phyloP scores from a whole-genome alignment of 2,888 invertebrate species.

The Papilio gigon region DNA sequence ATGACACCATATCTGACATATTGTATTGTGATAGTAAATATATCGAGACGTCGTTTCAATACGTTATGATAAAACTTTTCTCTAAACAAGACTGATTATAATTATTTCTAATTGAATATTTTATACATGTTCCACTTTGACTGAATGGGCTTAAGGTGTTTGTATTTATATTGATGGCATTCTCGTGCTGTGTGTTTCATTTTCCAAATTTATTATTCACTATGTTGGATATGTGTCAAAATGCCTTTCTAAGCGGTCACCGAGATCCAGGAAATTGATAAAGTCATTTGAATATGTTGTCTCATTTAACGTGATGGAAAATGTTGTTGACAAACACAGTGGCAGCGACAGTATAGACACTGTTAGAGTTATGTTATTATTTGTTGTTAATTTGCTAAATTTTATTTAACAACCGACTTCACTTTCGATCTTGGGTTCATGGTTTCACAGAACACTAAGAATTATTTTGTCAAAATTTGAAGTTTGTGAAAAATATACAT shows the following conservation, averaged over 20 bases:
- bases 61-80: slow-evolving; percentile 79
- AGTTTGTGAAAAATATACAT: slow-evolving; percentile 81
- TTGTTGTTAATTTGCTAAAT: slow-evolving; percentile 81
- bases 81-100: slow-evolving; percentile 84
- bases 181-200: slow-evolving; percentile 71
- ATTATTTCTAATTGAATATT: slow-evolving; percentile 83
- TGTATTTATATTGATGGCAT: slow-evolving; percentile 80
- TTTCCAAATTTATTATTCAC: slow-evolving; percentile 74
- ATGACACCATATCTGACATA: slow-evolving; percentile 84
- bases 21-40: slow-evolving; percentile 79
- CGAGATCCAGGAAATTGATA: slow-evolving; percentile 70
- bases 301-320: slow-evolving; percentile 78
- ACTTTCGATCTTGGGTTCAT: slow-evolving; percentile 73
- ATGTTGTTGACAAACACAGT: slow-evolving; percentile 81
- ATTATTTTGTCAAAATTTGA: slow-evolving; percentile 73
- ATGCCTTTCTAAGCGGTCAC: slow-evolving; percentile 81
- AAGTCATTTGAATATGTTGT: slow-evolving; percentile 67
- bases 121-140: slow-evolving; percentile 81
- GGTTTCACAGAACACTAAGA: slow-evolving; percentile 66
- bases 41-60: slow-evolving; percentile 68
- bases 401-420: slow-evolving; percentile 77
- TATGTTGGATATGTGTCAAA: slow-evolving; percentile 83
- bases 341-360: slow-evolving; percentile 75
- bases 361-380: slow-evolving; percentile 70
- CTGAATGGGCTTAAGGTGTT: slow-evolving; percentile 81